A percentile compares a stretch with the other conserved stretches of the same genome.
Evolutionary conservation across 2,113 vertebrate species (phyloP).

Genomic region (Chloebia gouldiae): DNA sequence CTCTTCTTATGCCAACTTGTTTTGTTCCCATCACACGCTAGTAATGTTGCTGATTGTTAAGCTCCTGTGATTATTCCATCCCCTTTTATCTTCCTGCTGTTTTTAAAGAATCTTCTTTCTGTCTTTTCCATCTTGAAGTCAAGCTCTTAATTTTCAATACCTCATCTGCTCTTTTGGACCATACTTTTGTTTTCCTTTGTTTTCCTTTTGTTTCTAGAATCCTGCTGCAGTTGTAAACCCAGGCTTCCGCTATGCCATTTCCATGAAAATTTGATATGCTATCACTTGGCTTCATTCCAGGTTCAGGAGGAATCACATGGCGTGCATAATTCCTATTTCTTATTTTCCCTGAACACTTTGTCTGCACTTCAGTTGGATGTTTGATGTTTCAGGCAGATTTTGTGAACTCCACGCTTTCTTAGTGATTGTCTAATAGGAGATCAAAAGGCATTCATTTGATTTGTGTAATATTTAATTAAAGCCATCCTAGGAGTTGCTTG

Average conservation of each 20-base stretch:
- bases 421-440: neutral
- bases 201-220: conserved; percentile 25
- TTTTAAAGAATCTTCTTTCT: neutral
- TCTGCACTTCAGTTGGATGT: neutral
- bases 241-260: neutral
- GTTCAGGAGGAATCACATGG: neutral
- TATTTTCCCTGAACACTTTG: neutral
- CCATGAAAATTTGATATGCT: neutral
- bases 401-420: neutral
- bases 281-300: conserved; percentile 1
- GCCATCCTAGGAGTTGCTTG: neutral
- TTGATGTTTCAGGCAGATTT: neutral
- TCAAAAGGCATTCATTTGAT: neutral
- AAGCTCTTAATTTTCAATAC: neutral
- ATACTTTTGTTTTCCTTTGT: neutral
- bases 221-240: neutral
- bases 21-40: neutral
- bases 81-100: neutral
- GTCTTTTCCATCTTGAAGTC: neutral
- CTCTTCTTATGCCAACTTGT: neutral
- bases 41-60: neutral
- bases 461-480: neutral
- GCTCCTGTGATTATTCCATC: neutral
- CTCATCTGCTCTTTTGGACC: neutral
- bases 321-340: neutral